phyloP scores from a whole-genome alignment of 2,113 vertebrate species.

The Argyrosomus japonicus region DNA sequence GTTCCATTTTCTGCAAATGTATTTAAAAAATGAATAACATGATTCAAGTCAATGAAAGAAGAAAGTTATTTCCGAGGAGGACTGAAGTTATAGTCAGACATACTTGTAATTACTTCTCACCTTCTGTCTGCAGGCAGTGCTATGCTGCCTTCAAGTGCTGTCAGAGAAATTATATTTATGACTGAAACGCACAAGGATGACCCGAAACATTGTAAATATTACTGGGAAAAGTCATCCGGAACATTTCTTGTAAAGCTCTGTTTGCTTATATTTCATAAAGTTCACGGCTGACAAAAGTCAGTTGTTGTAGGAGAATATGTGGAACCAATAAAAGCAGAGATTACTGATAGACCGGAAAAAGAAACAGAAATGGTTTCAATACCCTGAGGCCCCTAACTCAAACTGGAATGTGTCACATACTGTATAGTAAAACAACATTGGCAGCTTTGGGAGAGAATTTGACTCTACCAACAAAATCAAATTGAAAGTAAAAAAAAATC shows the following conservation, averaged over 20 bases:
- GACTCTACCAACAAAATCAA: neutral
- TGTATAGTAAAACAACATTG: neutral
- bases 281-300: too few species aligned
- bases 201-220: conserved; percentile 9
- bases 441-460: neutral
- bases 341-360: neutral
- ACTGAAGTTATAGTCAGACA: neutral
- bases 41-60: neutral
- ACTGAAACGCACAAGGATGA: neutral
- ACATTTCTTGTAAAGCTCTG: neutral
- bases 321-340: neutral
- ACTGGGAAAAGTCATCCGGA: neutral
- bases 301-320: neutral
- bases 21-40: neutral
- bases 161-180: conserved; percentile 18
- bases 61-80: neutral
- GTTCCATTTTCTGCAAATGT: neutral
- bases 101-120: neutral
- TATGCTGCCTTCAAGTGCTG: neutral
- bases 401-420: neutral
- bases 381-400: neutral
- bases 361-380: neutral
- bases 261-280: neutral
- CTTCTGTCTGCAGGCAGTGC: neutral
- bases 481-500: neutral